Evolutionary conservation across 2,888 invertebrate species (phyloP).

Genomic region (Chouioia cunea): DNA sequence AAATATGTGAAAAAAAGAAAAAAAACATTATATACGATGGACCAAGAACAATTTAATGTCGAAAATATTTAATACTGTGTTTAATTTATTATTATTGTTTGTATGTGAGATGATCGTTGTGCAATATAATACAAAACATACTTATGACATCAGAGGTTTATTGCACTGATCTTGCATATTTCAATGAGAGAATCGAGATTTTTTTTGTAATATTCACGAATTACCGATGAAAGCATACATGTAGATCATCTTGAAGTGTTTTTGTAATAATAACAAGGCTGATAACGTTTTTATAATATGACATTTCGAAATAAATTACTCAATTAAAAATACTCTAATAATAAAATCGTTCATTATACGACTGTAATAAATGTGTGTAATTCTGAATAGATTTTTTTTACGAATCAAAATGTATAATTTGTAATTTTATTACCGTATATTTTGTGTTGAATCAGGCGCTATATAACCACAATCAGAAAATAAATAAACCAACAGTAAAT

Average conservation of each 20-base stretch:
- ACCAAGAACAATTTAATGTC: constrained; percentile 43
- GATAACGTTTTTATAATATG: constrained; percentile 35
- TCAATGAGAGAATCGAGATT: constrained; percentile 11
- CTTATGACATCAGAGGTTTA: constrained; percentile 33
- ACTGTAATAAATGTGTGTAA: constrained; percentile 14
- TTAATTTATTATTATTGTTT: constrained; percentile 52
- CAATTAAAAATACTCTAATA: constrained; percentile 13
- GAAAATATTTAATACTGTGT: constrained; percentile 42
- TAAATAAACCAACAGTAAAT: constrained; percentile 4
- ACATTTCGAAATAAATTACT: neutral
- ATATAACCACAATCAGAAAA: neutral
- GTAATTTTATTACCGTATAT: neutral
- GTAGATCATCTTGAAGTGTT: constrained; percentile 14
- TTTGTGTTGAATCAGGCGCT: no score
- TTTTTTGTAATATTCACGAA: constrained; percentile 35
- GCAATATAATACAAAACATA: constrained; percentile 45
- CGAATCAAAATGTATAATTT: neutral
- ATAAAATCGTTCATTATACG: neutral
- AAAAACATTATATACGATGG: constrained; percentile 36
- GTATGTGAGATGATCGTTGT: constrained; percentile 51
- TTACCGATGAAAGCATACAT: neutral
- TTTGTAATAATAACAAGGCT: constrained; percentile 25
- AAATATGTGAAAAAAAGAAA: constrained; percentile 28
- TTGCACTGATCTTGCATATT: constrained; percentile 36
- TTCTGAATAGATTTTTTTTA: constrained; percentile 2